Percentiles rank a stretch among this genome's conserved stretches.
Conservation (phyloP, 2,113 vertebrate genomes). For the Trogon melanurus region DNA sequence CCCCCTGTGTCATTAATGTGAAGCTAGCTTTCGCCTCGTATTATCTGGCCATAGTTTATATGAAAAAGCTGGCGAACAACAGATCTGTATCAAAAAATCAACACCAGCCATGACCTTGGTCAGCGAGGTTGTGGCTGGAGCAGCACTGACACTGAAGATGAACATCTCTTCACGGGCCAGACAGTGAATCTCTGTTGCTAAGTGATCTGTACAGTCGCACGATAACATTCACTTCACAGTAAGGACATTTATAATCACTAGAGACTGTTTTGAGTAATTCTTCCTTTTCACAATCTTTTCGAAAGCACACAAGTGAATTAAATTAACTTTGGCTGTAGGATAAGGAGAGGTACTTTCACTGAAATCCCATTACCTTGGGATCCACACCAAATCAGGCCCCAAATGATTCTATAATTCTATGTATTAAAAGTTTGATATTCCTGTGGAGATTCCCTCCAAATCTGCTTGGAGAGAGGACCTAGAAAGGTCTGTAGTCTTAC, state of each 20-base stretch:
- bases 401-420: not conserved
- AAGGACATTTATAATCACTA: not conserved
- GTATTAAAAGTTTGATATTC: not conserved
- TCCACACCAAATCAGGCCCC: not conserved
- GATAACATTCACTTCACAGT: not conserved
- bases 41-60: not conserved
- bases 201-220: not conserved
- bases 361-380: not conserved
- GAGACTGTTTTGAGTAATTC: not conserved
- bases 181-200: not conserved
- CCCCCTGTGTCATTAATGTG: not conserved
- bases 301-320: not conserved
- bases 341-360: not conserved
- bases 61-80: not conserved
- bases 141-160: not conserved
- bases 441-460: accelerated
- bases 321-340: not conserved
- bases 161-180: not conserved
- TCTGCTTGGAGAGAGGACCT: not conserved
- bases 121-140: not conserved
- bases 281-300: not conserved
- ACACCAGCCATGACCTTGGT: not conserved
- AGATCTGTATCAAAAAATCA: not conserved
- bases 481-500: not conserved
- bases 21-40: not conserved